These are phyloP conservation scores for Chaunax sp. DNA, from an alignment of 2,797 vertebrate genomes.

Conservation along the genomic window DNA sequence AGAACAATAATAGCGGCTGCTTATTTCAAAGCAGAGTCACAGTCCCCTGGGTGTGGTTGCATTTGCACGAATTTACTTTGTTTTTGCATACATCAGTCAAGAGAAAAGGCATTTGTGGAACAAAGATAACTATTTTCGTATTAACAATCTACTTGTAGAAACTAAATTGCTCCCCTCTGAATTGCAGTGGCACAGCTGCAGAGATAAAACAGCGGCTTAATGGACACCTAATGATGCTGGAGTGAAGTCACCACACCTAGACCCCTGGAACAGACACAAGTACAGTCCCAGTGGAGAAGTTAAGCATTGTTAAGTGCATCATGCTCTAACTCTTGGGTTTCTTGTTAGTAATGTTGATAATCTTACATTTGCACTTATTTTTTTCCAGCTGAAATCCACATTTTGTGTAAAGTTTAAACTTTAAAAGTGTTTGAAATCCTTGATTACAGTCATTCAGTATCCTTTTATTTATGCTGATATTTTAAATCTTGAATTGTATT, in stretches of 20 bases:
- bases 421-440: not conserved
- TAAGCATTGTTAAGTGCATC: too few relatives aligned
- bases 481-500: too few relatives aligned
- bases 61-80: slow-evolving; percentile 33
- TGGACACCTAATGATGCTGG: slow-evolving; percentile 39
- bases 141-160: slow-evolving; percentile 74
- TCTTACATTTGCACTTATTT: too few relatives aligned
- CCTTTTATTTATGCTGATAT: too few relatives aligned
- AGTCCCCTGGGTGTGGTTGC: slow-evolving; percentile 26
- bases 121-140: slow-evolving; percentile 78
- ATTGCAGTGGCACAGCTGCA: slow-evolving; percentile 52
- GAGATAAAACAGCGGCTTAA: slow-evolving; percentile 40
- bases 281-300: too few relatives aligned
- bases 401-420: too few relatives aligned
- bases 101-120: slow-evolving; percentile 65
- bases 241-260: slow-evolving; percentile 13
- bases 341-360: too few relatives aligned
- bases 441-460: too few relatives aligned
- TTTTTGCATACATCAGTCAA: slow-evolving; percentile 59
- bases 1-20: slow-evolving; percentile 40
- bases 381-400: too few relatives aligned
- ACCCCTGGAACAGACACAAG: slow-evolving; percentile 22
- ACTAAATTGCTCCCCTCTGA: slow-evolving; percentile 67
- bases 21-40: slow-evolving; percentile 44
- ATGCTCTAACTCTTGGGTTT: too few relatives aligned